Percentiles rank a stretch among this genome's conserved stretches.
Conservation (phyloP, 2,888 invertebrate genomes). For the Oscheius sp. region DNA sequence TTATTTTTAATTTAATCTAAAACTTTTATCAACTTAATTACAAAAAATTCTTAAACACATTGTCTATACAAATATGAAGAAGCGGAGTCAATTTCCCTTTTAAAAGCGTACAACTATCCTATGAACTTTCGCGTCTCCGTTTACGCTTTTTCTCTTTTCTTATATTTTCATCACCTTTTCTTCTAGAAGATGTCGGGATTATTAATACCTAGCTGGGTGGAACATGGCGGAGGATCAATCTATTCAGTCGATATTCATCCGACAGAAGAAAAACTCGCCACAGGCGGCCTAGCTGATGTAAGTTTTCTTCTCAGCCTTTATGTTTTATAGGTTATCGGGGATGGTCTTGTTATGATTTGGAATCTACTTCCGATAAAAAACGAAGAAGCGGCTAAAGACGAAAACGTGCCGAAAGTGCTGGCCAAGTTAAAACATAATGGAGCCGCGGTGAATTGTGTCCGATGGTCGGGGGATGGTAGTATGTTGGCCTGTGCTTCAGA, state of each 20-base stretch:
- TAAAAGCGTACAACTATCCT: no score
- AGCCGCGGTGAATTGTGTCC: slow-evolving; percentile 61
- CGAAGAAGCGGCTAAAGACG: slow-evolving; percentile 29
- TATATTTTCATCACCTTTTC: not conserved
- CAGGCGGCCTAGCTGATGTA: slow-evolving; percentile 58
- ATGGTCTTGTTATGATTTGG: slow-evolving; percentile 59
- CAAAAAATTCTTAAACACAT: no score
- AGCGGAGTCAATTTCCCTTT: no score
- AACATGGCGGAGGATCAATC: slow-evolving; percentile 56
- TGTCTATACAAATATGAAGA: no score
- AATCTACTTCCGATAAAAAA: slow-evolving; percentile 44
- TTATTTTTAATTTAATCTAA: no score
- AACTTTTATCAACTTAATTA: no score
- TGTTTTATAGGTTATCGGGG: not conserved
- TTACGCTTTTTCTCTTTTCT: not conserved
- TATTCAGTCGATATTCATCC: slow-evolving; percentile 65
- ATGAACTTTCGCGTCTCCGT: no score
- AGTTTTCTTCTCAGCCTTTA: slow-evolving; percentile 16
- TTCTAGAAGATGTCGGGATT: slow-evolving; percentile 2
- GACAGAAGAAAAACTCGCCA: slow-evolving; percentile 55
- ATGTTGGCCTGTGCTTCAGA: slow-evolving; percentile 48
- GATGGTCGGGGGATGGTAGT: slow-evolving; percentile 57
- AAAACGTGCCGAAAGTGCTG: slow-evolving; percentile 36
- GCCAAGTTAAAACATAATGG: slow-evolving; percentile 30
- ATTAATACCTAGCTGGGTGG: slow-evolving; percentile 33